Conservation (phyloP, 1,140 invertebrate genomes). For the Matsumurasca onukii region DNA sequence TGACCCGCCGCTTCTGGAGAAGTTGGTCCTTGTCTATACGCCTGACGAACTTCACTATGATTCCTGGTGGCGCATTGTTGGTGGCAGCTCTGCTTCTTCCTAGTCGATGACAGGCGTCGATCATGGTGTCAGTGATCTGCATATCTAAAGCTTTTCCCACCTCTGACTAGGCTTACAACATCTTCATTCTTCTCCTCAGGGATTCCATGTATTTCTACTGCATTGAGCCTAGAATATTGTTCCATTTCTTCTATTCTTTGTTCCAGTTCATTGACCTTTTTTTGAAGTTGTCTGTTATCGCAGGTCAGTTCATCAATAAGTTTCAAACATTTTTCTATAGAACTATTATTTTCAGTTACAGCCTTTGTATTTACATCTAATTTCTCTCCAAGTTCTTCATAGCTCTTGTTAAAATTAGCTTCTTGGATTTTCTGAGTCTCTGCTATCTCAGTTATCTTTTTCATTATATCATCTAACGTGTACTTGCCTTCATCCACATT, state of each 20-base stretch:
- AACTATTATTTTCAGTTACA: not conserved
- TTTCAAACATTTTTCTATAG: conserved; percentile 1
- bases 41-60: no score
- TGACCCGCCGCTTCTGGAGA: no score
- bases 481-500: no score
- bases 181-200: no score
- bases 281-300: not conserved
- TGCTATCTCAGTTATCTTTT: not conserved
- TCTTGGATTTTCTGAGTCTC: not conserved
- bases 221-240: not conserved
- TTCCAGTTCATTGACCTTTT: not conserved
- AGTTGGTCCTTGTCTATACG: no score
- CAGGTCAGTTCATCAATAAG: not conserved
- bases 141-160: no score
- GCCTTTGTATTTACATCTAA: no score
- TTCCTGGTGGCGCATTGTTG: no score
- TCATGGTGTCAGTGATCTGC: no score
- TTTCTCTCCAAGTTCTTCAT: not conserved
- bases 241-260: not conserved
- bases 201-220: not conserved
- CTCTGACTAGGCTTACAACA: no score
- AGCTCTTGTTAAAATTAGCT: not conserved
- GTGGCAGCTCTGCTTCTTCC: no score
- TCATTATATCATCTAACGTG: not conserved
- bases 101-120: no score